These are phyloP conservation scores for Betta splendens DNA, from an alignment of 2,797 vertebrate genomes.

Conservation along the genomic window DNA sequence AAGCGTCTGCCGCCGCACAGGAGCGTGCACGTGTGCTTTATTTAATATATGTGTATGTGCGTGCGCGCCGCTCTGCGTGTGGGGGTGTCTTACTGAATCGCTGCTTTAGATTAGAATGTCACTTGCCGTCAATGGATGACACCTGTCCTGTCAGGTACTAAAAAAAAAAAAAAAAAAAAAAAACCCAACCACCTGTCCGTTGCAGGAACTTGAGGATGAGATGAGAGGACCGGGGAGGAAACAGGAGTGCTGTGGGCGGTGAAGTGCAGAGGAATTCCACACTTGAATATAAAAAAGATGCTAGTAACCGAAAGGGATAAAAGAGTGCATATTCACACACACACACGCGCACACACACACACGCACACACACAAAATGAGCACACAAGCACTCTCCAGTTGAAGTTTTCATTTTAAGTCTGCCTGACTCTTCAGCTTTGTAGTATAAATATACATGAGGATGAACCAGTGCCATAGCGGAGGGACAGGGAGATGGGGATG, in stretches of 20 bases:
- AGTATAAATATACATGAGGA: conserved; percentile 80
- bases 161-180: conserved; percentile 30
- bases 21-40: conserved; percentile 19
- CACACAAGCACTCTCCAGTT: conserved; percentile 58
- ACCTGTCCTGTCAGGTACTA: conserved; percentile 67
- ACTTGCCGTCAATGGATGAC: conserved; percentile 71
- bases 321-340: conserved; percentile 43
- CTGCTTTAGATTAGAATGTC: conserved; percentile 79
- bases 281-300: conserved; percentile 64
- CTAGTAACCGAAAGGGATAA: conserved; percentile 59
- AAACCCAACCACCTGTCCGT: conserved; percentile 52
- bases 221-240: conserved; percentile 40
- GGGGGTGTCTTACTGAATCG: conserved; percentile 50
- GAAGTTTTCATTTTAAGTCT: conserved; percentile 74
- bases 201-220: conserved; percentile 38
- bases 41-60: conserved; percentile 19
- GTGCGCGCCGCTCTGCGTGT: conserved; percentile 17
- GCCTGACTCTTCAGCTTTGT: conserved; percentile 73
- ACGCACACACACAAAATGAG: conserved; percentile 43
- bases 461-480: conserved; percentile 70
- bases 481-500: conserved; percentile 52
- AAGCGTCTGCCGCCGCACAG: conserved; percentile 31
- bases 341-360: conserved; percentile 9
- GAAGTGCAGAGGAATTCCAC: conserved; percentile 61
- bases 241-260: conserved; percentile 46